Percentiles rank a stretch among this genome's conserved stretches.
Evolutionary conservation across 2,797 vertebrate genomes (phyloP).

Genomic region (Phyllotis vaccarum): DNA sequence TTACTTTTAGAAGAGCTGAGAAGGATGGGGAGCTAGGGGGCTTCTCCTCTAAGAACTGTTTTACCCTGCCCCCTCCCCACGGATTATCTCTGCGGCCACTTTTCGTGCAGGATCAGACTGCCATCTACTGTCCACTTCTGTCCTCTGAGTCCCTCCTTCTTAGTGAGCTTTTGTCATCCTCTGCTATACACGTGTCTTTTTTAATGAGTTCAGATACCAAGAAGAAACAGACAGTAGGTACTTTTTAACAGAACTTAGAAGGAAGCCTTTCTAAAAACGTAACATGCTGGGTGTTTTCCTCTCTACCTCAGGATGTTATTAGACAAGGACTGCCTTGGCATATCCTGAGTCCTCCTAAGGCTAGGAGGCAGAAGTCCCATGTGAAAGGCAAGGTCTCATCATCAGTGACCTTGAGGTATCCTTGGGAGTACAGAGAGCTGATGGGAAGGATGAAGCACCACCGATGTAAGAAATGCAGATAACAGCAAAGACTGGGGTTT

Average conservation of each 20-base stretch:
- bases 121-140: conserved; percentile 84
- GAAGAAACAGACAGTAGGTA: conserved; percentile 36
- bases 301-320: neutral
- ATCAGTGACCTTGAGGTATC: neutral
- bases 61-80: neutral
- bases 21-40: neutral
- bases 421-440: neutral
- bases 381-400: neutral
- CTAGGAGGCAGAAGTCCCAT: neutral
- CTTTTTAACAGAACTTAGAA: conserved; percentile 66
- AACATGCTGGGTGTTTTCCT: conserved; percentile 49
- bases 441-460: fast-evolving
- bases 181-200: neutral
- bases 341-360: neutral
- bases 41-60: neutral
- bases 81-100: conserved; percentile 35
- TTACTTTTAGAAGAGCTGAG: neutral
- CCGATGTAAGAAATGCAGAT: neutral
- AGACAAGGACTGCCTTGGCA: neutral
- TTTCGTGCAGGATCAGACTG: conserved; percentile 80
- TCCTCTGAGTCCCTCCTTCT: conserved; percentile 64
- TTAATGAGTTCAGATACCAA: conserved; percentile 48
- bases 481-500: neutral
- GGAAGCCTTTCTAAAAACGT: neutral
- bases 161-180: neutral